Evolutionary conservation across 2,113 vertebrate genomes (phyloP), one percentile per base, ranked within the genome.

Genomic region (Vicugna pacos): DNA sequence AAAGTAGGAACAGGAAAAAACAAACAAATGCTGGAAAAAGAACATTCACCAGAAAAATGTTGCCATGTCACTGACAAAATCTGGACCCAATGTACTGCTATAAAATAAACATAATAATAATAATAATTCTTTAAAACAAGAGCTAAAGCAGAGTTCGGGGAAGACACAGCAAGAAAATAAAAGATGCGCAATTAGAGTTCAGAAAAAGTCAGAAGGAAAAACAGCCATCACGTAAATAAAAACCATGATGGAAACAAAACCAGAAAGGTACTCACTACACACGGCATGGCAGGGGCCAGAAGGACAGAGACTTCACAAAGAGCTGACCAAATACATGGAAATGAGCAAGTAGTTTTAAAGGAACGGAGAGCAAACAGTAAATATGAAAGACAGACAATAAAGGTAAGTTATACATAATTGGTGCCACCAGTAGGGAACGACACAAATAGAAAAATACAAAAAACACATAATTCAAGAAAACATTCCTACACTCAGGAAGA

Each of bases 261-360:
- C 12, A 46, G 16, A 26, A 22, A 26, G 69, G 6, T 17, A 2
- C 0, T 28, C n/a, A 14, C 9, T 12, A 1, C 7, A n/a, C 3
- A 50, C 46, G n/a, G 11, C 38, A 28, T 0, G 30, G 38, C 1
- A 9, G 19, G 30, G 24, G 10, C 1, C 30, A 10, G 19, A 15
- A 58, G 24, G 15, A 4, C 50, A 52, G 7, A 10, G 2, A 16
- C 30, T 30, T 24, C 17, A 22, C 5, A 9, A 38, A 28, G 72
- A 72, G 38, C 9, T 24, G 30, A 42, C 32, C 13, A 14, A 69
- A 30, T 0, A 24, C 50, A 17, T 9, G 17, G 50, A 58, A 75
- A 20, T 56, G 26, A 26, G 15, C 42, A 89, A 6, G 1, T 4
- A 0, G 26, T 2, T 38, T 28, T 8, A 11, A 50, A 60, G 82